These are phyloP conservation scores for Thaleichthys pacificus DNA, from an alignment of 2,797 vertebrate species.

Conservation along the genomic window DNA sequence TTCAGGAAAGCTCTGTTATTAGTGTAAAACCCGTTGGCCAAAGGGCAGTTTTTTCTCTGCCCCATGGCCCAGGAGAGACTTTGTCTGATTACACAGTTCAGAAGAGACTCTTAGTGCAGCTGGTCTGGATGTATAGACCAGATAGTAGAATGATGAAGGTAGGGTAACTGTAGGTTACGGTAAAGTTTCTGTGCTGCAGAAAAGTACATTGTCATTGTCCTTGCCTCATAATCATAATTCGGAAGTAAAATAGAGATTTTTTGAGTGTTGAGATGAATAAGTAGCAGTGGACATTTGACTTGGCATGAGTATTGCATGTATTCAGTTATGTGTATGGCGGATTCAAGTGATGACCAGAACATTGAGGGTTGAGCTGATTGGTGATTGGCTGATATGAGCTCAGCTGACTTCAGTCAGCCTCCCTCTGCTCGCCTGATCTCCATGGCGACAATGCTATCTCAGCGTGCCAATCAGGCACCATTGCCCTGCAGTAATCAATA, in stretches of 20 bases:
- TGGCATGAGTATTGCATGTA: background rate
- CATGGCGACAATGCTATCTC: slow-evolving; percentile 63
- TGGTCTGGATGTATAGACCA: slow-evolving; percentile 34
- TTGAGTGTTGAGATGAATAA: no score
- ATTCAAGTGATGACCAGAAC: slow-evolving; percentile 5
- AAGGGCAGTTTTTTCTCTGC: slow-evolving; percentile 26
- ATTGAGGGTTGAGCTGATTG: slow-evolving; percentile 24
- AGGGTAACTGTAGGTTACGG: background rate
- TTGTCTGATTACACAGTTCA: slow-evolving; percentile 44
- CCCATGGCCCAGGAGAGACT: slow-evolving; percentile 24
- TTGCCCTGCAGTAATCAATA: slow-evolving; percentile 68
- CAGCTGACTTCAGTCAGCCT: slow-evolving; percentile 37
- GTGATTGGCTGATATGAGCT: slow-evolving; percentile 40
- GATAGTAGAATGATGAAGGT: slow-evolving; percentile 6
- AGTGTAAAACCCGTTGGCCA: slow-evolving; percentile 42
- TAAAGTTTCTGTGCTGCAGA: background rate
- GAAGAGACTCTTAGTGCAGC: slow-evolving; percentile 25
- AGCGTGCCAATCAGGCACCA: slow-evolving; percentile 49
- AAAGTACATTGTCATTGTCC: no score
- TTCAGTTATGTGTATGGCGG: slow-evolving; percentile 21
- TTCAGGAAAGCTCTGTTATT: slow-evolving; percentile 47
- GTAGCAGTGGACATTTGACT: no score
- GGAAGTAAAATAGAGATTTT: no score
- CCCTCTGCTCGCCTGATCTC: slow-evolving; percentile 60
- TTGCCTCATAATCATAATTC: no score